Percentiles rank a stretch among this genome's conserved stretches.
Evolutionary conservation across 35 echinoderm and acorn worm genomes (phyloP).

Genomic region (Holothuria glaberrima): DNA sequence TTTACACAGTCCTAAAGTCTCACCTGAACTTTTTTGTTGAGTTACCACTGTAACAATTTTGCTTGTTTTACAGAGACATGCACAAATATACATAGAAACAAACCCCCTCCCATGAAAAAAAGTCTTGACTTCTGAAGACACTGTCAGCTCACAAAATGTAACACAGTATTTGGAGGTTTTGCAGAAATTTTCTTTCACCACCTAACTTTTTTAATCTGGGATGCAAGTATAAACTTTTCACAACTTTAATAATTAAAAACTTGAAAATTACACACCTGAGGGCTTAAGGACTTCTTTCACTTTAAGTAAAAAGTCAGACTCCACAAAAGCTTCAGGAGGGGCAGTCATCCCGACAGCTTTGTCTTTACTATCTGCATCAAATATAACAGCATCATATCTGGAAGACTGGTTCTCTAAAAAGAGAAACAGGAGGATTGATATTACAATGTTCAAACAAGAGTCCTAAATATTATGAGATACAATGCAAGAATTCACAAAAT

Average conservation of each 20-base stretch:
- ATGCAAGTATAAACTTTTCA: too few relatives aligned
- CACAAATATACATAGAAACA: too few relatives aligned
- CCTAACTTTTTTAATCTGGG: too few relatives aligned
- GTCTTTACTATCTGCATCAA: conserved; percentile 90
- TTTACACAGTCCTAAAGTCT: too few relatives aligned
- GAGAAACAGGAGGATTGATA: not conserved
- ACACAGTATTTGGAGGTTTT: too few relatives aligned
- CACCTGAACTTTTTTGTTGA: too few relatives aligned
- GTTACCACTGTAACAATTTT: too few relatives aligned
- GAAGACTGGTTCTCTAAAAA: not conserved
- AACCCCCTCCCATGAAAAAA: too few relatives aligned
- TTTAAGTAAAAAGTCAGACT: conserved; percentile 66
- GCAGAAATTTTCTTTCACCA: too few relatives aligned
- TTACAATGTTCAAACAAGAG: not conserved
- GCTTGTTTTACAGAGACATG: too few relatives aligned
- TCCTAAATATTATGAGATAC: not conserved
- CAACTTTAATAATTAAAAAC: not conserved
- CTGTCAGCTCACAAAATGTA: too few relatives aligned
- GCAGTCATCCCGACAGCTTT: conserved; percentile 45
- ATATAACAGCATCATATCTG: conserved; percentile 71
- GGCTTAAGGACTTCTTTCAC: conserved; percentile 66
- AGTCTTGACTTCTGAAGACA: too few relatives aligned
- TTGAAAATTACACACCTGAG: conserved; percentile 54
- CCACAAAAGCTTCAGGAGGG: conserved; percentile 77
- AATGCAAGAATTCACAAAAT: not conserved